These are phyloP conservation scores for Spilarctia lutea DNA, from an alignment of 2,888 invertebrate species.

Conservation along the genomic window DNA sequence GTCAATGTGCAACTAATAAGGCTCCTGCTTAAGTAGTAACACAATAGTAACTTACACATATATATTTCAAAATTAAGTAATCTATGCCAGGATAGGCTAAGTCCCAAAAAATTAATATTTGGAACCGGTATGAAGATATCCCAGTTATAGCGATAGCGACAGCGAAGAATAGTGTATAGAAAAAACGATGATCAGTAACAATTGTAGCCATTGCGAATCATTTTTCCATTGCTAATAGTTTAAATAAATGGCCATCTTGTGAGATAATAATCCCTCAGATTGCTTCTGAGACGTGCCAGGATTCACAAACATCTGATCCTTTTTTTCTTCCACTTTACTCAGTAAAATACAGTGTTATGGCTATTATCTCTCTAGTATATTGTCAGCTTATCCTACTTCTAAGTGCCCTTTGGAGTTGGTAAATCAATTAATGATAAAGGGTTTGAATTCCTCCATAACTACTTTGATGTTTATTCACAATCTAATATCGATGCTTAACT, in stretches of 20 bases:
- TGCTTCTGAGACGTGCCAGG: background rate
- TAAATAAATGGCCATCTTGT: background rate
- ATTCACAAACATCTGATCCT: background rate
- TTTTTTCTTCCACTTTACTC: background rate
- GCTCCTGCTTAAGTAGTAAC: too few species aligned
- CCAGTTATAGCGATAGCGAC: background rate
- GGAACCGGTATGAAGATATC: background rate
- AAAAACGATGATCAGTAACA: background rate
- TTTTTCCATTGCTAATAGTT: background rate
- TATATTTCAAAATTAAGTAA: too few species aligned
- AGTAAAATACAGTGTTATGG: background rate
- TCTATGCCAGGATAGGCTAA: too few species aligned
- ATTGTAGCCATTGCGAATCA: background rate
- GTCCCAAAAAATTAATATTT: background rate
- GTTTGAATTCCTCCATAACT: background rate
- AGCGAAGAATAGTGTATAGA: background rate
- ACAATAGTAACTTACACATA: too few species aligned
- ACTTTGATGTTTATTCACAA: background rate
- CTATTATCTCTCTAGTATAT: background rate
- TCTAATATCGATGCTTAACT: background rate
- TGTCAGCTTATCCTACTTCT: background rate
- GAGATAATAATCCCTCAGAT: background rate
- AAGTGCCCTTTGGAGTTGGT: background rate
- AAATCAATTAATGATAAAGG: background rate
- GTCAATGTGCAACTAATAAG: too few species aligned